Conservation (phyloP, 2,797 vertebrate genomes). For the Muscicapa comitata region DNA sequence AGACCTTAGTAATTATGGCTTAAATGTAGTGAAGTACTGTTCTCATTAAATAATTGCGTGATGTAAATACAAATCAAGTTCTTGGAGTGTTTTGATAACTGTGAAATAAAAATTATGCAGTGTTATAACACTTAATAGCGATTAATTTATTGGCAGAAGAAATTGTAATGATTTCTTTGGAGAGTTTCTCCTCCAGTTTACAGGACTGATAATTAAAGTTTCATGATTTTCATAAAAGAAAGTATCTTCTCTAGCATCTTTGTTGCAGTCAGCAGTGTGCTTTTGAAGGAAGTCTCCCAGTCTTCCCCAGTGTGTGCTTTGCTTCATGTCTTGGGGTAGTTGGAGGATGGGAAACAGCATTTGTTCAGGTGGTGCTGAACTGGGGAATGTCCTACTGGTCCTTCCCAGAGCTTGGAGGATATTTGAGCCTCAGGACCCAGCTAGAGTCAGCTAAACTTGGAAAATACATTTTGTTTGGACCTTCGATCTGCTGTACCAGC, state of each 20-base stretch:
- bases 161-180: background rate
- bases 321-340: fast-evolving
- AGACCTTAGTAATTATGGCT: background rate
- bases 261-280: background rate
- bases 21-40: background rate
- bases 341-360: fast-evolving
- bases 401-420: background rate
- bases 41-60: background rate
- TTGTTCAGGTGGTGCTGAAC: background rate
- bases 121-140: background rate
- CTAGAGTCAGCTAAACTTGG: background rate
- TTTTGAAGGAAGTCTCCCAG: background rate
- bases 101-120: background rate
- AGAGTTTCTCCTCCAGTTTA: background rate
- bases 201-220: background rate
- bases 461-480: fast-evolving
- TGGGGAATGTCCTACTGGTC: background rate
- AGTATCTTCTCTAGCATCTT: background rate
- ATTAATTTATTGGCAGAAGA: constrained; percentile 1
- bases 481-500: fast-evolving
- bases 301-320: background rate
- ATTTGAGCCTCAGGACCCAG: background rate
- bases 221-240: background rate
- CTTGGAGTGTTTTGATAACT: background rate
- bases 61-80: background rate